Percentiles rank a stretch among this genome's conserved stretches.
Conservation (phyloP, 1,140 invertebrate genomes). For the Apolygus lucorum region DNA sequence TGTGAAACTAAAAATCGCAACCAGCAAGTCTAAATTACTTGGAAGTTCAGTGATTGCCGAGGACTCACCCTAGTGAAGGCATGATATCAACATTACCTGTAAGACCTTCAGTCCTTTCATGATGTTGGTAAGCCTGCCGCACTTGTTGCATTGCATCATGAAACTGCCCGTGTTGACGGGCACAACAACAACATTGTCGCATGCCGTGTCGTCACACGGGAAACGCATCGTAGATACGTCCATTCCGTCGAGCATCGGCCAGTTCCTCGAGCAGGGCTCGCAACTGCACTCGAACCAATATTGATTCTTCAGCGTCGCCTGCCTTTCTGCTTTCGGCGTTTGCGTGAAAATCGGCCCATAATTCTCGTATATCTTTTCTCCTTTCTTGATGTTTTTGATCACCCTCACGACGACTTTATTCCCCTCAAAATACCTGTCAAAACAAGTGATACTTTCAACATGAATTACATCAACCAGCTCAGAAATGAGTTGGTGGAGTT, state of each 20-base stretch:
- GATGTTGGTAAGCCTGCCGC: slow-evolving; percentile 60
- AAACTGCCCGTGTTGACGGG: slow-evolving; percentile 56
- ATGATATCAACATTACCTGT: too few relatives aligned
- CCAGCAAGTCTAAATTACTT: too few relatives aligned
- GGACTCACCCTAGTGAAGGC: too few relatives aligned
- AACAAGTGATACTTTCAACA: too few relatives aligned
- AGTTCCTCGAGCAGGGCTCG: slow-evolving; percentile 66
- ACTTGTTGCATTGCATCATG: slow-evolving; percentile 58
- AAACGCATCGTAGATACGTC: slow-evolving; percentile 42
- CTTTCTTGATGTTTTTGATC: slow-evolving; percentile 63
- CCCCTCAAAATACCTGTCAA: slow-evolving; percentile 69
- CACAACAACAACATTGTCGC: slow-evolving; percentile 52
- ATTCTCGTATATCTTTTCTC: slow-evolving; percentile 76
- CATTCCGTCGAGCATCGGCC: slow-evolving; percentile 71
- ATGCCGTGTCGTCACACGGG: slow-evolving; percentile 49
- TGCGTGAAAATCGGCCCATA: slow-evolving; percentile 84
- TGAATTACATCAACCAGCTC: too few relatives aligned
- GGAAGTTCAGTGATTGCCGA: too few relatives aligned
- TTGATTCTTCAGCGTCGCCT: slow-evolving; percentile 56
- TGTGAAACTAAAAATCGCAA: too few relatives aligned
- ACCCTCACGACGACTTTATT: slow-evolving; percentile 68
- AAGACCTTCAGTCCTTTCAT: slow-evolving; percentile 63
- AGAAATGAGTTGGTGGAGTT: too few relatives aligned
- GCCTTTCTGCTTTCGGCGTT: slow-evolving; percentile 52
- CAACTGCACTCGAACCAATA: slow-evolving; percentile 87